phyloP scores from a whole-genome alignment of 1,140 invertebrate species.

The Papilio xuthus region DNA sequence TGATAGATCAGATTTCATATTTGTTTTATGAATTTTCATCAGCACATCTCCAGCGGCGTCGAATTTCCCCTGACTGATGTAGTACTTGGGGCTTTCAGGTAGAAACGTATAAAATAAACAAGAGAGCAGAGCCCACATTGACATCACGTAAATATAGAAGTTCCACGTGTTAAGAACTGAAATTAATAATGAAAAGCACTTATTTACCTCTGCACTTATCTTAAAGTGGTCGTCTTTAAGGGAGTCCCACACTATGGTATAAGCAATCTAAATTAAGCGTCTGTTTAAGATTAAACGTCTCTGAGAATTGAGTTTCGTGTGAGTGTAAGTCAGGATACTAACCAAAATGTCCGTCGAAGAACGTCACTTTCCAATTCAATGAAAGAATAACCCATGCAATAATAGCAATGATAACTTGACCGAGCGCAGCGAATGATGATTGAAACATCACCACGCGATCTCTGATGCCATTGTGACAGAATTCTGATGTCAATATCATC shows the following conservation, averaged over 20 bases:
- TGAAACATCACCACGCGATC: constrained; percentile 65
- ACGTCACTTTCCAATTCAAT: constrained; percentile 56
- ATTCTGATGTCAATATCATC: constrained; percentile 64
- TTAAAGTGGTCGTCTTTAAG: background rate
- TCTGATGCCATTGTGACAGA: constrained; percentile 65
- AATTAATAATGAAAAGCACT: constrained; percentile 45
- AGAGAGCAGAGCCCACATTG: constrained; percentile 57
- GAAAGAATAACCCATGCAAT: constrained; percentile 65
- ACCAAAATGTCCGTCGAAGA: constrained; percentile 63
- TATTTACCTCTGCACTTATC: background rate
- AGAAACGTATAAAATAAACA: constrained; percentile 56
- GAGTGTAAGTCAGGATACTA: constrained; percentile 42
- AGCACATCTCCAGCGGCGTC: constrained; percentile 64
- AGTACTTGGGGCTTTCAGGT: constrained; percentile 72
- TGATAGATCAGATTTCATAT: constrained; percentile 6
- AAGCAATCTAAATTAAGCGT: too few species aligned
- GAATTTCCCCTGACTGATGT: constrained; percentile 62
- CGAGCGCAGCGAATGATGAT: constrained; percentile 55
- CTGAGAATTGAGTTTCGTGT: too few species aligned
- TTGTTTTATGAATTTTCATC: constrained; percentile 33
- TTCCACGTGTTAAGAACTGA: constrained; percentile 72
- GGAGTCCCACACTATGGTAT: background rate
- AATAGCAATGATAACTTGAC: constrained; percentile 56
- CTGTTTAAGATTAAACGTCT: too few species aligned
- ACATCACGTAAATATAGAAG: constrained; percentile 63